These are phyloP conservation scores for Rhaphigaster nebulosa DNA, from an alignment of 2,888 invertebrate genomes.

Conservation along the genomic window DNA sequence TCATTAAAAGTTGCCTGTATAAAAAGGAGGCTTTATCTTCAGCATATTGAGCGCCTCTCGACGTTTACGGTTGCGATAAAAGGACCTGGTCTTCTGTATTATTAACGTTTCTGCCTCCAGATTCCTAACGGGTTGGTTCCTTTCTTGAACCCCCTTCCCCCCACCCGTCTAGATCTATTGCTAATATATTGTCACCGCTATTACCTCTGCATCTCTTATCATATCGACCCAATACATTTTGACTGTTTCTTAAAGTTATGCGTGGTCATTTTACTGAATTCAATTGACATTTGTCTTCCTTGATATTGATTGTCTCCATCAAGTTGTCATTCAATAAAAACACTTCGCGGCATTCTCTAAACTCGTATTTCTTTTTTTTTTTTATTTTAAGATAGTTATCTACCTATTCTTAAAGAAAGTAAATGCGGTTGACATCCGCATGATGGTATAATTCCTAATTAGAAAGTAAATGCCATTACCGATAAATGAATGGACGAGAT, in stretches of 20 bases:
- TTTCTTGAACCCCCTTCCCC: neutral
- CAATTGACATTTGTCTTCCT: too few relatives aligned
- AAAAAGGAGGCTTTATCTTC: slow-evolving; percentile 37
- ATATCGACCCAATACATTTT: neutral
- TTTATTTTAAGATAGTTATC: too few relatives aligned
- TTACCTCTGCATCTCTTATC: neutral
- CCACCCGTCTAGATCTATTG: neutral
- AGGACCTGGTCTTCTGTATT: slow-evolving; percentile 29
- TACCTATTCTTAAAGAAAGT: too few relatives aligned
- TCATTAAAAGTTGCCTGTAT: slow-evolving; percentile 46
- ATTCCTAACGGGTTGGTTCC: slow-evolving; percentile 9
- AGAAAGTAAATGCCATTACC: too few relatives aligned
- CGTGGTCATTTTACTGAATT: neutral
- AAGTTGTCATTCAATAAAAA: too few relatives aligned
- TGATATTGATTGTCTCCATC: too few relatives aligned
- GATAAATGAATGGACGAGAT: too few relatives aligned
- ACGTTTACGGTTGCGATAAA: slow-evolving; percentile 49
- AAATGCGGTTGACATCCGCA: too few relatives aligned
- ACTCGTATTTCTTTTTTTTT: too few relatives aligned
- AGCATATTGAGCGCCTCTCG: neutral
- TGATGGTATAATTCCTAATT: too few relatives aligned
- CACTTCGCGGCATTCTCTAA: too few relatives aligned
- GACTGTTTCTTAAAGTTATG: too few relatives aligned
- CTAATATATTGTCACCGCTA: neutral
- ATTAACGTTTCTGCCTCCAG: slow-evolving; percentile 16